Conservation (phyloP, 2,888 invertebrate species). For the Stenoptilia bipunctidactyla region DNA sequence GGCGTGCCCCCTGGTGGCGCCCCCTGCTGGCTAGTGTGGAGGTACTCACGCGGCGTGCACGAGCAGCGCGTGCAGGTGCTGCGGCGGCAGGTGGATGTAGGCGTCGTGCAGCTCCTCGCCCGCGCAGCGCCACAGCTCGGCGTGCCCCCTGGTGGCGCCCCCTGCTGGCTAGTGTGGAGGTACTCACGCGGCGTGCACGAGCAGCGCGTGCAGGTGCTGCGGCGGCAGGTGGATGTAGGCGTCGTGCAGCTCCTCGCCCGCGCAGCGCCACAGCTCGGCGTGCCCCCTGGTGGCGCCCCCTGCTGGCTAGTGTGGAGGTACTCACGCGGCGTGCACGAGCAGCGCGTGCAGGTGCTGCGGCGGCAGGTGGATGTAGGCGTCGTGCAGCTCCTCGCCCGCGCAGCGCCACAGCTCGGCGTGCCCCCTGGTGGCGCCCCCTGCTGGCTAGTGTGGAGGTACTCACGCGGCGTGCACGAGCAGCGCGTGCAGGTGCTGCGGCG, state of each 20-base stretch:
- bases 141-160: background rate
- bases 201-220: constrained; percentile 79
- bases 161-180: constrained; percentile 11
- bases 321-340: constrained; percentile 61
- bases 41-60: too few species aligned
- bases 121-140: too few species aligned
- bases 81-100: too few species aligned
- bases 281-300: background rate
- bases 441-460: constrained; percentile 24
- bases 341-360: constrained; percentile 84
- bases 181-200: constrained; percentile 61
- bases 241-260: constrained; percentile 87
- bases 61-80: too few species aligned
- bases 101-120: too few species aligned
- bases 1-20: background rate
- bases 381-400: constrained; percentile 85
- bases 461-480: constrained; percentile 64
- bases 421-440: background rate
- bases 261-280: constrained; percentile 70
- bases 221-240: constrained; percentile 90
- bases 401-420: constrained; percentile 67
- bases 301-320: constrained; percentile 21
- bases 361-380: constrained; percentile 87
- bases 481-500: constrained; percentile 84
- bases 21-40: background rate